phyloP scores from a whole-genome alignment of 2,113 vertebrate species.

The Apodemus speciosus region DNA sequence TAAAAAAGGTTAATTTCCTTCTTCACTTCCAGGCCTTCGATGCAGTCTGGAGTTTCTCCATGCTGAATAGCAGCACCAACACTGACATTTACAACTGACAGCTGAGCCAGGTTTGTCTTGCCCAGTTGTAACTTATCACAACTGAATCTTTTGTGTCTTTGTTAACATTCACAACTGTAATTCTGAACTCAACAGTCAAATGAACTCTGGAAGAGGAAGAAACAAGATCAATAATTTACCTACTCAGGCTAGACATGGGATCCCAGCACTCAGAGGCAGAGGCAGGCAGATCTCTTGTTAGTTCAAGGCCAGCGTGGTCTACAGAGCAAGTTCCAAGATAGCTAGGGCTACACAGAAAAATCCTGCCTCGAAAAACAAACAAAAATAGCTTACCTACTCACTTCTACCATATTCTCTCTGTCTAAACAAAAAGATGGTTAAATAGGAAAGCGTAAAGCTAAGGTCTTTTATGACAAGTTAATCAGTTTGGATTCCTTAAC shows the following conservation, averaged over 20 bases:
- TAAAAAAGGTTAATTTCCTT: constrained; percentile 28
- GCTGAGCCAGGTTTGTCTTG: neutral
- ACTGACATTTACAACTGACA: neutral
- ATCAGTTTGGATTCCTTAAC: constrained; percentile 1
- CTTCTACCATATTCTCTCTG: neutral
- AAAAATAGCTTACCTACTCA: neutral
- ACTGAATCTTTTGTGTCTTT: neutral
- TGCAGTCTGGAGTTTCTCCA: constrained; percentile 32
- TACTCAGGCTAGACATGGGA: neutral
- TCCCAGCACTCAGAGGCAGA: neutral
- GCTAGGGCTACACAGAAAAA: neutral
- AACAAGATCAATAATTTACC: neutral
- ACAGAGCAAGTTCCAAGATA: neutral
- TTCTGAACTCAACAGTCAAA: constrained; percentile 19
- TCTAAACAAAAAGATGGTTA: constrained; percentile 14
- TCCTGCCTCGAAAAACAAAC: neutral
- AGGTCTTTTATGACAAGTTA: constrained; percentile 8
- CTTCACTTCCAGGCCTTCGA: neutral
- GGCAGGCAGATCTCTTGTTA: neutral
- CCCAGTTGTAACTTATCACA: neutral
- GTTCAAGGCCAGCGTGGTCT: neutral
- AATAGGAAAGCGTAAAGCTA: neutral
- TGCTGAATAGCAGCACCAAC: neutral
- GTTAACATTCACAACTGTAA: constrained; percentile 21
- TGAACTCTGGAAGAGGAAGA: neutral